phyloP scores from a whole-genome alignment of 2,888 invertebrate genomes.

The Acleris cristana region DNA sequence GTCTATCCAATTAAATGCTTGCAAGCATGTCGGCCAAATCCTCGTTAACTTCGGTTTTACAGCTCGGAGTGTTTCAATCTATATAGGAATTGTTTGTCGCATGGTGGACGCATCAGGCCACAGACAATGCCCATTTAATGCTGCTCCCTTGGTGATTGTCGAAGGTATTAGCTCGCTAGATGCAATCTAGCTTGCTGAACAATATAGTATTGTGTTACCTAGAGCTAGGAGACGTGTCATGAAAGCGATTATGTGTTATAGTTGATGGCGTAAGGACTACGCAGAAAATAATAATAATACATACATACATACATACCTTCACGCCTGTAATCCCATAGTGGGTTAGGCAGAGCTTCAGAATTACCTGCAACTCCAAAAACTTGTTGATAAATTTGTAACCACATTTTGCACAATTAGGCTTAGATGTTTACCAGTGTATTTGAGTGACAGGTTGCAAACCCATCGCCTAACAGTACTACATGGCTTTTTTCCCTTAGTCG shows the following conservation, averaged over 20 bases:
- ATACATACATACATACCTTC: too few relatives aligned
- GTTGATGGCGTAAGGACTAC: too few relatives aligned
- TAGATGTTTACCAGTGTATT: too few relatives aligned
- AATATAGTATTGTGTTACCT: neutral
- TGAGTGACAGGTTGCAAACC: too few relatives aligned
- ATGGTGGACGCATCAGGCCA: neutral
- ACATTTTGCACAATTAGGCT: too few relatives aligned
- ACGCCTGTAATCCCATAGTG: too few relatives aligned
- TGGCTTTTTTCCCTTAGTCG: too few relatives aligned
- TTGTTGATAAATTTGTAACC: too few relatives aligned
- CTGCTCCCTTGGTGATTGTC: neutral
- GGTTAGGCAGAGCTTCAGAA: too few relatives aligned
- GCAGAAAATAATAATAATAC: too few relatives aligned
- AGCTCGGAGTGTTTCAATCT: neutral
- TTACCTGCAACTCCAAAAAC: too few relatives aligned
- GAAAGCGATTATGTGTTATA: neutral
- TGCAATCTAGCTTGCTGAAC: neutral
- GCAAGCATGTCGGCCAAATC: neutral
- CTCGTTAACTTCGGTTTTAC: neutral
- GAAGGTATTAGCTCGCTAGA: neutral
- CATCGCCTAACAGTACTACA: too few relatives aligned
- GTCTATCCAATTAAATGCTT: neutral
- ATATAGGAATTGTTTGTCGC: neutral
- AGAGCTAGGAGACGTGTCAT: neutral
- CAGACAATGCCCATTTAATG: constrained; percentile 1